phyloP scores from a whole-genome alignment of 2,113 vertebrate genomes.

The Cavia porcellus region DNA sequence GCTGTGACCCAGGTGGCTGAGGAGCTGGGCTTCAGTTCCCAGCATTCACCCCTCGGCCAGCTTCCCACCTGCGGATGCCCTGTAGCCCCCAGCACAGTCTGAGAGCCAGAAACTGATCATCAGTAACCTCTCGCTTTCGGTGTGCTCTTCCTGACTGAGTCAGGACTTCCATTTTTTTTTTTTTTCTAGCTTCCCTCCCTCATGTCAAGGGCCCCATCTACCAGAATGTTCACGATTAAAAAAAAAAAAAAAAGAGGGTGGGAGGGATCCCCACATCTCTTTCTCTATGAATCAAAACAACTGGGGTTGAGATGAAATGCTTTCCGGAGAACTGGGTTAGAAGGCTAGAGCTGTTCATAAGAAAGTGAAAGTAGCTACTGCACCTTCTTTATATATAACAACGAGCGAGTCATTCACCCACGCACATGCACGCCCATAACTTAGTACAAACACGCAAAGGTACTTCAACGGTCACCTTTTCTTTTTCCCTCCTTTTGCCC shows the following conservation, averaged over 20 bases:
- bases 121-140: constrained; percentile 57
- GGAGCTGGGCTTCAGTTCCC: neutral
- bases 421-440: neutral
- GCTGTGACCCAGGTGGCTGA: neutral
- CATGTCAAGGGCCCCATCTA: constrained; percentile 62
- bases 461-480: constrained; percentile 7
- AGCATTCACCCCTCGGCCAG: neutral
- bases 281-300: constrained; percentile 51
- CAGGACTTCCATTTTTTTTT: neutral
- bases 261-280: neutral
- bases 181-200: constrained; percentile 24
- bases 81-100: neutral
- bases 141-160: constrained; percentile 66
- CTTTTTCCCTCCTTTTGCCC: neutral
- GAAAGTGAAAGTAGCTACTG: constrained; percentile 78
- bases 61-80: neutral
- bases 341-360: constrained; percentile 29
- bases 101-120: constrained; percentile 11
- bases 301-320: neutral
- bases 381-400: constrained; percentile 50
- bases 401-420: constrained; percentile 7
- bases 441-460: constrained; percentile 11
- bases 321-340: neutral
- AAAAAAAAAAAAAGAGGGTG: neutral
- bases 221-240: neutral